phyloP scores from a whole-genome alignment of 2,113 vertebrate genomes.

The Corythornis vintsioides region DNA sequence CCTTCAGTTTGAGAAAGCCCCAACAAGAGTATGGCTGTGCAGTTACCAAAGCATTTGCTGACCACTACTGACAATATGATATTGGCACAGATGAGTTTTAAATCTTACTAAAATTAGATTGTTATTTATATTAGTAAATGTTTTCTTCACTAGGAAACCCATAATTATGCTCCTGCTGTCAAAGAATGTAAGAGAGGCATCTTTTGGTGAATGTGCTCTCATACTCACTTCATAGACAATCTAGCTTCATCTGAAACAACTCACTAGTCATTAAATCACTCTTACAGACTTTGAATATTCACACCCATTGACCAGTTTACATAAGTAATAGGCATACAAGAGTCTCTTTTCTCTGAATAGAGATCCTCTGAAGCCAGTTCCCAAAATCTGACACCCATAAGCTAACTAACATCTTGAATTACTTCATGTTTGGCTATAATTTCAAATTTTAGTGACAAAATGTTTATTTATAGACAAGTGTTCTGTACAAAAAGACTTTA shows the following conservation, averaged over 20 bases:
- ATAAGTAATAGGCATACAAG: background rate
- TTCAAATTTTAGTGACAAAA: background rate
- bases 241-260: background rate
- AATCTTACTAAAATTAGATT: background rate
- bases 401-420: background rate
- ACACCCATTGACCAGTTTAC: background rate
- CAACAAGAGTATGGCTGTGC: background rate
- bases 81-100: background rate
- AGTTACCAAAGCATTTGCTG: background rate
- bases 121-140: background rate
- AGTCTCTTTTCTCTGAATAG: background rate
- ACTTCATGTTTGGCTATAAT: background rate
- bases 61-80: background rate
- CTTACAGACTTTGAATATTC: background rate
- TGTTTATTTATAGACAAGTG: background rate
- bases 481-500: background rate
- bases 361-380: accelerated
- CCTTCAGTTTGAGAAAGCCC: background rate
- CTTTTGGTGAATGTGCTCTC: background rate
- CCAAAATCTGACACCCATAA: background rate
- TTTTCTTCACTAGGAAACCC: background rate
- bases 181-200: background rate
- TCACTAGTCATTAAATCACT: background rate
- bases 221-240: background rate
- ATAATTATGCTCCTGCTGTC: background rate